These are phyloP conservation scores for Ophion slaviceki DNA, from an alignment of 2,888 invertebrate genomes.

Conservation along the genomic window DNA sequence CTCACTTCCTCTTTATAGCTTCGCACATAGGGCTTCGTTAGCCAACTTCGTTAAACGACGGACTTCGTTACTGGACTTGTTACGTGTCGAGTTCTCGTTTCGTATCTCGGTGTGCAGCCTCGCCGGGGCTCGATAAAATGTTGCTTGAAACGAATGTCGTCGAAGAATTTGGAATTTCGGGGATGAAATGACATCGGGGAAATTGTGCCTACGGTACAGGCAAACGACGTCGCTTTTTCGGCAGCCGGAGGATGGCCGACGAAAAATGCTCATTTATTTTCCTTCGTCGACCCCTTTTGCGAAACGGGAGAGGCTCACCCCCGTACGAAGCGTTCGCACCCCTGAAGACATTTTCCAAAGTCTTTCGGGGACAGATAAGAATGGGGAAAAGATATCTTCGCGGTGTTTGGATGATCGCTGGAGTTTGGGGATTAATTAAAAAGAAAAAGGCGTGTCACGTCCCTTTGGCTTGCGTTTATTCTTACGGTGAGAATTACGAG, in stretches of 20 bases:
- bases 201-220: constrained; percentile 15
- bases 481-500: constrained; percentile 21
- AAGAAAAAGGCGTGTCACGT: constrained; percentile 19
- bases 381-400: constrained; percentile 25
- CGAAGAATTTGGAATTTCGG: constrained; percentile 61
- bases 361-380: constrained; percentile 30
- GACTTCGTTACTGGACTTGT: constrained; percentile 63
- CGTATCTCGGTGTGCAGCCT: constrained; percentile 34
- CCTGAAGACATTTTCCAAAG: constrained; percentile 50
- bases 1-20: constrained; percentile 26
- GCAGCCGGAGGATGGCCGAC: constrained; percentile 2
- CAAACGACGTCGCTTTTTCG: constrained; percentile 16
- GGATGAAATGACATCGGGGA: not conserved
- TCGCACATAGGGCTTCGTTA: constrained; percentile 57
- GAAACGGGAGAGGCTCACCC: not conserved
- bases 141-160: constrained; percentile 44
- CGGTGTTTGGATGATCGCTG: constrained; percentile 12
- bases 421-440: constrained; percentile 61
- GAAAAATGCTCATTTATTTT: constrained; percentile 61
- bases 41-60: constrained; percentile 62
- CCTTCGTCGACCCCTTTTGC: constrained; percentile 34
- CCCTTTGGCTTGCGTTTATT: not conserved
- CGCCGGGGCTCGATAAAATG: constrained; percentile 40
- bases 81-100: constrained; percentile 56
- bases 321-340: constrained; percentile 38